Conservation (phyloP, 2,888 invertebrate species). For the Hydrotaea cyrtoneurina region DNA sequence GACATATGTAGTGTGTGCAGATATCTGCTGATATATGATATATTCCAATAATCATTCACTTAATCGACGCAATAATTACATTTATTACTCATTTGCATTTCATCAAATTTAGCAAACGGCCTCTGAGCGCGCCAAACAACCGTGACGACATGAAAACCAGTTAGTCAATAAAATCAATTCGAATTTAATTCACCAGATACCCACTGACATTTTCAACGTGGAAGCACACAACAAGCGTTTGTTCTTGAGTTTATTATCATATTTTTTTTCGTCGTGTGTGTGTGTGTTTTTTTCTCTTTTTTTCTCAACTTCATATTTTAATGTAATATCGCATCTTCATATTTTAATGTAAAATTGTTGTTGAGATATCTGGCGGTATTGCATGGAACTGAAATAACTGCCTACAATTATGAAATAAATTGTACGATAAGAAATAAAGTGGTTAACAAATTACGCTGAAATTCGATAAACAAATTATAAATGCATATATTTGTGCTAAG, state of each 20-base stretch:
- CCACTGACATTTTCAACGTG: slow-evolving; percentile 17
- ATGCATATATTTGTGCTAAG: neutral
- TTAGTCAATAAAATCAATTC: neutral
- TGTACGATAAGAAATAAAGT: neutral
- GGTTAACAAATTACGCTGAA: neutral
- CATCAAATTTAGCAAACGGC: neutral
- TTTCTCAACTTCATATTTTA: neutral
- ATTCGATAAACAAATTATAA: neutral
- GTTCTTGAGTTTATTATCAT: neutral
- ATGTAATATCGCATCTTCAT: slow-evolving; percentile 27
- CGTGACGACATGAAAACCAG: slow-evolving; percentile 3
- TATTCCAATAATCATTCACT: neutral
- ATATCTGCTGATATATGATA: neutral
- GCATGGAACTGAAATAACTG: neutral
- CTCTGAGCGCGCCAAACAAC: no score
- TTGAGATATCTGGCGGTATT: neutral
- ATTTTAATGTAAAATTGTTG: slow-evolving; percentile 22
- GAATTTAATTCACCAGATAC: slow-evolving; percentile 4
- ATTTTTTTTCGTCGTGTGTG: no score
- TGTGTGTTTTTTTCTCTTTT: no score
- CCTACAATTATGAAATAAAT: neutral
- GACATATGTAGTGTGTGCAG: neutral
- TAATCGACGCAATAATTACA: slow-evolving; percentile 14
- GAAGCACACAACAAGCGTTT: neutral
- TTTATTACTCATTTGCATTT: neutral